Evolutionary conservation across 2,888 invertebrate species (phyloP), one percentile per base, ranked within the genome.

Genomic region (Ormyrus labotus): DNA sequence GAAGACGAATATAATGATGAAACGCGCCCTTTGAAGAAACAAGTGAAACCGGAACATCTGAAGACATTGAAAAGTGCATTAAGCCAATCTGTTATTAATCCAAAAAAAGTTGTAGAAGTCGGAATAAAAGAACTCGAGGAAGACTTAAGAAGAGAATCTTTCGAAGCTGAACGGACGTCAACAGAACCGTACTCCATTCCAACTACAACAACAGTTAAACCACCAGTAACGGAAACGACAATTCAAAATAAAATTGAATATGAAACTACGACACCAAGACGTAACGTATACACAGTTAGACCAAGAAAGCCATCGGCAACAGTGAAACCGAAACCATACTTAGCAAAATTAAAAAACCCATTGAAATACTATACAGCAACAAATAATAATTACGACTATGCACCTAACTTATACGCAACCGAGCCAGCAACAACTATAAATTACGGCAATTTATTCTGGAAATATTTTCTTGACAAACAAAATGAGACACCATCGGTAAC

Each of bases 1-100:
- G 82, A 84, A 7, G 82, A 80, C 5, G 75, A 76, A 5, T 1
- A n/a, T 8, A 50, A n/a, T 0, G 61, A 76, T n/a, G 72, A 78
- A 57, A 55, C 78, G 10, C 76, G 76, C 91, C 92, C 68, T 90
- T 90, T 84, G 91, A 92, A 84, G 91, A 92, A n/a, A 84, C n/a
- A 64, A 34, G 51, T 76, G 3, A 65, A 34, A 10, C 67, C 79
- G 5, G 70, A 75, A 45, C 11, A 65, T 10, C 47, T 61, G 9
- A 91, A 5, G 82, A 91, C 80, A 84, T 86, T 69, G 91, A 92
- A 87, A 84, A 88, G 63, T 86, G 90, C 83, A 82, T 92, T 82
- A 89, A 91, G 85, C 83, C 89, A 82, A 90, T 73, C 84, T 5
- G 79, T 83, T 53, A 68, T 85, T 11, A 67, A 87, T 83, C 87